Percentiles rank a stretch among this genome's conserved stretches.
phyloP scores from a whole-genome alignment of 2,888 invertebrate species.

The Eulithis prunata region DNA sequence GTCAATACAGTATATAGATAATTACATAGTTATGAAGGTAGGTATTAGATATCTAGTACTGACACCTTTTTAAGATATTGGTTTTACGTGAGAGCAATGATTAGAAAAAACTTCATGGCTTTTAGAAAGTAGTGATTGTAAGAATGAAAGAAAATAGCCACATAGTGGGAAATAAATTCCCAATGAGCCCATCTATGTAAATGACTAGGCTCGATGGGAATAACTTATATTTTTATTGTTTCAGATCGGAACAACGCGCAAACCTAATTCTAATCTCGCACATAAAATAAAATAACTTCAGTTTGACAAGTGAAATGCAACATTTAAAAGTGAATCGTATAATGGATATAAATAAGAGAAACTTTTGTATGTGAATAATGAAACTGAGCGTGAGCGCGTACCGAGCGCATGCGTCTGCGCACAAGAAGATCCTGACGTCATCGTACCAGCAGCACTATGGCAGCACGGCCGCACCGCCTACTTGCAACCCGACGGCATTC shows the following conservation, averaged over 20 bases:
- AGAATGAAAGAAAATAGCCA: too few relatives aligned
- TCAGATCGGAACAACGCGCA: background rate
- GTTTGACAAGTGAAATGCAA: background rate
- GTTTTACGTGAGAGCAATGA: too few relatives aligned
- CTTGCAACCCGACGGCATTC: conserved; percentile 76
- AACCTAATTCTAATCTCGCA: background rate
- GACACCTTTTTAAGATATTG: too few relatives aligned
- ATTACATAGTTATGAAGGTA: too few relatives aligned
- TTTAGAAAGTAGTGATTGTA: too few relatives aligned
- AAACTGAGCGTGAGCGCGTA: conserved; percentile 95
- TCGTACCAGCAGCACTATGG: conserved; percentile 92
- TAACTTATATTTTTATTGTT: background rate
- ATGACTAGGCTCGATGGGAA: too few relatives aligned
- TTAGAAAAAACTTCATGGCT: too few relatives aligned
- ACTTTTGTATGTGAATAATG: conserved; percentile 75
- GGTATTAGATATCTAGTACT: too few relatives aligned
- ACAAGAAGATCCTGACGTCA: conserved; percentile 92
- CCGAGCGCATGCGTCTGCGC: conserved; percentile 94
- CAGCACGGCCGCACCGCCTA: conserved; percentile 87
- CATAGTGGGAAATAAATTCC: too few relatives aligned
- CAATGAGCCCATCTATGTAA: background rate
- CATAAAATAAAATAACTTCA: background rate
- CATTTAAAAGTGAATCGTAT: background rate
- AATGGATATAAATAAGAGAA: conserved; percentile 14
- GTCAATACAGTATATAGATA: too few relatives aligned